Conservation (phyloP, 2,113 vertebrate species). For the Notarius lentiginosus region DNA sequence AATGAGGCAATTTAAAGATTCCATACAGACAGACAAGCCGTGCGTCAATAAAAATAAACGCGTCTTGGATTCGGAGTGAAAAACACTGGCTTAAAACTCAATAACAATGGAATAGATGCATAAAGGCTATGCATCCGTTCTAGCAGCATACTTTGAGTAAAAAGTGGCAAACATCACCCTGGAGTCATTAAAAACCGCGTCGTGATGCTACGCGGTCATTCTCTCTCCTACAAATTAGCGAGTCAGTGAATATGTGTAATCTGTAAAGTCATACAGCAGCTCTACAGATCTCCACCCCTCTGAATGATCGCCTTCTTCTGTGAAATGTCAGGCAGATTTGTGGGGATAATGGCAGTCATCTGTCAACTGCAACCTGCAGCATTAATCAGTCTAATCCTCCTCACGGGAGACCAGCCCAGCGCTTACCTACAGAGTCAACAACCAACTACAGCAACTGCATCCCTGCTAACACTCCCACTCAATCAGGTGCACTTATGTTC, state of each 20-base stretch:
- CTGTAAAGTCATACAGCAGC: slow-evolving; percentile 60
- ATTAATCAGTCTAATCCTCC: slow-evolving; percentile 74
- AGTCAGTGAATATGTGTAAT: slow-evolving; percentile 33
- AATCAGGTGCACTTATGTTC: slow-evolving; percentile 18
- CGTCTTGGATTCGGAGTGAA: neutral
- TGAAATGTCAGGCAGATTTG: slow-evolving; percentile 74
- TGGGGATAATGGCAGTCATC: slow-evolving; percentile 80
- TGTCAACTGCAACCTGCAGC: slow-evolving; percentile 74
- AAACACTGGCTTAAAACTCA: neutral
- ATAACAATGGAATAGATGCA: neutral
- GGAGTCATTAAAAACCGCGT: neutral
- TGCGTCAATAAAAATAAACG: neutral
- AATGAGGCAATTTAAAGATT: slow-evolving; percentile 70
- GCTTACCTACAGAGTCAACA: slow-evolving; percentile 67
- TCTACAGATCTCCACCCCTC: slow-evolving; percentile 68
- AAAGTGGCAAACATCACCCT: too few species aligned
- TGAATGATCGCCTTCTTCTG: slow-evolving; percentile 73
- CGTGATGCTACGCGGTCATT: too few species aligned
- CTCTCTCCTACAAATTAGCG: neutral
- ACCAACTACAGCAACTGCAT: slow-evolving; percentile 47
- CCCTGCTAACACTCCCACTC: slow-evolving; percentile 39
- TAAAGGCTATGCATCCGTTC: neutral
- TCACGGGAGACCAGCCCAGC: slow-evolving; percentile 61
- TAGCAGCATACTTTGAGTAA: neutral
- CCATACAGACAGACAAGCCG: neutral